A percentile compares a stretch with the other conserved stretches of the same genome.
Evolutionary conservation across 2,113 vertebrate genomes (phyloP).

Genomic region (Crotalus horridus): DNA sequence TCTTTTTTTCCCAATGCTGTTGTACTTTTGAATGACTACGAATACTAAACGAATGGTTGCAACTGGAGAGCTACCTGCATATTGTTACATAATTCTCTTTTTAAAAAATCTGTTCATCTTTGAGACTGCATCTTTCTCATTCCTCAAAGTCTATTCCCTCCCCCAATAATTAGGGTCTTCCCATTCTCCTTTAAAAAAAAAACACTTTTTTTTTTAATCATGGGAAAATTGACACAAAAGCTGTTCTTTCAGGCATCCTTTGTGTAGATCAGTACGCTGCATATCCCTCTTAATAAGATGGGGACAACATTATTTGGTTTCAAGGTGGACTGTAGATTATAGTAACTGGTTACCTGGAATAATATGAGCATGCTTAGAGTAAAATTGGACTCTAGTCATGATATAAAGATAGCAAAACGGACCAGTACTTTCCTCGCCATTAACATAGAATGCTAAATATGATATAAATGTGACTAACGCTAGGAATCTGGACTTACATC

Average conservation of each 20-base stretch:
- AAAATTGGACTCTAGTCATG: not conserved
- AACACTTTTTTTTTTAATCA: no score
- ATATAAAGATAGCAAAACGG: not conserved
- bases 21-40: no score
- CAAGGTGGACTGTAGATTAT: not conserved
- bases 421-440: not conserved
- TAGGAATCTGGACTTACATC: not conserved
- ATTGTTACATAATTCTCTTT: not conserved
- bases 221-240: not conserved
- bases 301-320: not conserved
- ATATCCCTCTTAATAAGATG: not conserved
- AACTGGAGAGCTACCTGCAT: not conserved
- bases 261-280: not conserved
- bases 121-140: no score
- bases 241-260: not conserved
- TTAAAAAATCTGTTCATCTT: not conserved
- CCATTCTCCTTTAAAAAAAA: no score
- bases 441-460: not conserved
- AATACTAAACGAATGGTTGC: no score
- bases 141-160: no score
- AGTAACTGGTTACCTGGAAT: not conserved
- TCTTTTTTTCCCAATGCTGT: no score
- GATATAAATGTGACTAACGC: not conserved
- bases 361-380: not conserved
- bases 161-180: no score